Base-by-base conservation (phyloP, 2,113 vertebrate species). In the Plecotus auritus region DNA sequence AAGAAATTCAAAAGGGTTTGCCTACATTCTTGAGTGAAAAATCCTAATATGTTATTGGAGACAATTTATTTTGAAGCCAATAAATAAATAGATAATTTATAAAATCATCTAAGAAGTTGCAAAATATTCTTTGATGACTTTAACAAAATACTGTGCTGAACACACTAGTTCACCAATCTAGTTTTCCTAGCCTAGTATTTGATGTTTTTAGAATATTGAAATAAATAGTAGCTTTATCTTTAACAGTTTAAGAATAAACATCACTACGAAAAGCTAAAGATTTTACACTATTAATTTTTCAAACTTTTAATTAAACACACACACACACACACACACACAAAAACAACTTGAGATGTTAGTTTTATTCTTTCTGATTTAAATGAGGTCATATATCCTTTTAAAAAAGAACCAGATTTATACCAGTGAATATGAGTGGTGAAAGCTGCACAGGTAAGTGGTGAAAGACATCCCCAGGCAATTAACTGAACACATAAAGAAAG, bases 381-480 rank as follows among this genome's bases (percentile, higher is more conserved):
- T 80, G 45, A 93, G 51, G 20, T 91, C 61, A 28, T 92, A 7
- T n/a, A 76, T 88, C 7, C 30, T 96, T 96, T 94, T 81, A 85
- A 94, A 70, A 95, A 90, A 47, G 49, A 81, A 35, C 6, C 20
- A 54, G 30, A 37, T 91, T 84, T 76, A 51, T 84, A 76, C 18
- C 51, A 10, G 23, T 78, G 61, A 93, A 45, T 80, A 22, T 90
- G 88, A 88, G 22, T 93, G 45, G 72, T 76, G 82, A 85, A 59
- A 91, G 4, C 42, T 76, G 14, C 66, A 74, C 32, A 91, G 83
- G 66, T 92, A 87, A 83, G 64, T 95, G 26, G 80, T 90, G 91
- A 95, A 96, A 93, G 83, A 85, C 83, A 84, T 88, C 90, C 80
- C 88, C 49, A 92, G 78, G 69, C 89, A 95, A 95, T 96, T 95